Evolutionary conservation across 1,140 invertebrate species (phyloP).

Genomic region (Drosophila micromelanica): DNA sequence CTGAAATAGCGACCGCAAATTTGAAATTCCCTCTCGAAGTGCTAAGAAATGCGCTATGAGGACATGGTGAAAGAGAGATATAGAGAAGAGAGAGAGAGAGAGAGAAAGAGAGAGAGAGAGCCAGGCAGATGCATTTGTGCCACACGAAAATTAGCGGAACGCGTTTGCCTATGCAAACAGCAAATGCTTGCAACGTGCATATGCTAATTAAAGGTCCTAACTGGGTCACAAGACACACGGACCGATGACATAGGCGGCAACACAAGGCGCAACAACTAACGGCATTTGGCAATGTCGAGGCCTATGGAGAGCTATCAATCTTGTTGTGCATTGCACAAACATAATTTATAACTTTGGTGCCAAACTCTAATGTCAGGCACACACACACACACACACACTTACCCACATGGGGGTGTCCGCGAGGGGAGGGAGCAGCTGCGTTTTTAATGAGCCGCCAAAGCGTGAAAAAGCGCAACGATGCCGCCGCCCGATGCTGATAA

Average conservation of each 20-base stretch:
- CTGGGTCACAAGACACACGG: conserved; percentile 66
- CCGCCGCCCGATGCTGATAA: conserved; percentile 55
- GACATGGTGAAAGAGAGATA: not conserved
- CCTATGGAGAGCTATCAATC: conserved; percentile 74
- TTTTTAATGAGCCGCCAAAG: conserved; percentile 82
- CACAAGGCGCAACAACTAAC: conserved; percentile 51
- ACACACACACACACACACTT: conserved; percentile 6
- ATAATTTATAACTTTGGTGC: conserved; percentile 73
- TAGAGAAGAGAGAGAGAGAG: not conserved
- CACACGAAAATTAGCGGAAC: conserved; percentile 37
- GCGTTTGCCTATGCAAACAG: conserved; percentile 27
- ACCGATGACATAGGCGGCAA: conserved; percentile 46
- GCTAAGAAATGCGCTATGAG: conserved; percentile 30
- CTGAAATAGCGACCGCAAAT: conserved; percentile 43
- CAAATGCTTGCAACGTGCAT: conserved; percentile 36
- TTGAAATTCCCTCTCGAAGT: conserved; percentile 35
- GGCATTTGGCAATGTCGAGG: conserved; percentile 48
- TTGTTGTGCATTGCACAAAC: conserved; percentile 76
- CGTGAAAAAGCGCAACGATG: conserved; percentile 76
- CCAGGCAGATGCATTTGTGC: conserved; percentile 21
- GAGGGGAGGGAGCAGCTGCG: conserved; percentile 23
- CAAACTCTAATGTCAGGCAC: conserved; percentile 32
- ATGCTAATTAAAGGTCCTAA: conserved; percentile 77
- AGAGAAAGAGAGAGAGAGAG: not conserved
- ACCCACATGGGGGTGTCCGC: too few species aligned